phyloP scores from a whole-genome alignment of 2,797 vertebrate genomes.

The Pantherophis vulpinus region DNA sequence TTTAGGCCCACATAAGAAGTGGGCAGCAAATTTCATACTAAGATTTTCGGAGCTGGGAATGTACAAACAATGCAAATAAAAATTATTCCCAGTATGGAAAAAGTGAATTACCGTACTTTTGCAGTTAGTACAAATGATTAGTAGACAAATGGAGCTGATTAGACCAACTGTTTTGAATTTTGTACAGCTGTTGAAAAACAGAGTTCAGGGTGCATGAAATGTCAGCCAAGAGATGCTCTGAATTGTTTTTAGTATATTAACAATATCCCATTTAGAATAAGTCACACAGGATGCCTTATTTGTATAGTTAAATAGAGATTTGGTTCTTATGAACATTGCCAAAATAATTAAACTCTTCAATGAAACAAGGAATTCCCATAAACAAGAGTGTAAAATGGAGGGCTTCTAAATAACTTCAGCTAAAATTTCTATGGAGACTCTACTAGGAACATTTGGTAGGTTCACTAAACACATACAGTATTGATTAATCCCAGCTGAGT shows the following conservation, averaged over 20 bases:
- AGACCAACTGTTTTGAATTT: not conserved
- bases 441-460: not conserved
- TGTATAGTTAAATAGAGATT: not conserved
- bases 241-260: not conserved
- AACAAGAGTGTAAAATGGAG: not conserved
- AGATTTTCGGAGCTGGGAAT: not conserved
- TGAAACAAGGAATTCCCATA: not conserved
- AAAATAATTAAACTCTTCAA: not conserved
- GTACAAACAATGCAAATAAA: not conserved
- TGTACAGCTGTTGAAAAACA: not conserved
- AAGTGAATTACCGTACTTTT: not conserved
- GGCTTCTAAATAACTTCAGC: not conserved
- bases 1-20: not conserved
- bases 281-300: not conserved
- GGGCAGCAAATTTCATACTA: not conserved
- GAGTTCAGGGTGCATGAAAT: not conserved
- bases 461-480: not conserved
- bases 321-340: not conserved
- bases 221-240: not conserved
- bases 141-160: not conserved
- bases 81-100: not conserved
- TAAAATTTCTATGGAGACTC: not conserved
- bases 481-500: constrained; percentile 16
- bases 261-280: not conserved
- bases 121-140: not conserved